Evolutionary conservation across 1,140 invertebrate genomes (phyloP).

Genomic region (Dolichoris vasculosae): DNA sequence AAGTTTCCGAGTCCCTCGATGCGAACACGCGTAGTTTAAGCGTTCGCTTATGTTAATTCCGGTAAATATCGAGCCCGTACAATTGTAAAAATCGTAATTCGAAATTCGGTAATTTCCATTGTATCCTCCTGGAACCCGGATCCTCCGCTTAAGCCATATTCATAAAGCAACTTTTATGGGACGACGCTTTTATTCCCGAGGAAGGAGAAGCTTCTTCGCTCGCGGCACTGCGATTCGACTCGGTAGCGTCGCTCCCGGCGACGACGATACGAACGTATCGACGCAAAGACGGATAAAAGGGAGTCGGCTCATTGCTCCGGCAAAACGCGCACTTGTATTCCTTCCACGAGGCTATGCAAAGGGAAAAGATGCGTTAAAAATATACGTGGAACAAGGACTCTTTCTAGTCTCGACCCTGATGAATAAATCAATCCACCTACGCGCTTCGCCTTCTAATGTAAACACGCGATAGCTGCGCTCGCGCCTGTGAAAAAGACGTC

Average conservation of each 20-base stretch:
- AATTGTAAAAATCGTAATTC: not conserved
- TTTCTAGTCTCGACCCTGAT: slow-evolving; percentile 1
- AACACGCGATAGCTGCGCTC: not conserved
- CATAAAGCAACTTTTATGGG: slow-evolving; percentile 11
- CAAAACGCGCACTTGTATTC: slow-evolving; percentile 37
- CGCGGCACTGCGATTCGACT: not conserved
- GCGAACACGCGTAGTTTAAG: not conserved
- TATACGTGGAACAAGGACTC: slow-evolving; percentile 4
- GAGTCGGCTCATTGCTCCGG: slow-evolving; percentile 27
- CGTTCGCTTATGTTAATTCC: not conserved
- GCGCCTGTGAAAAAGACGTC: not conserved
- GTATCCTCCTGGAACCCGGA: not conserved
- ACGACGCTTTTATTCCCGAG: slow-evolving; percentile 3
- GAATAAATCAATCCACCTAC: slow-evolving; percentile 53
- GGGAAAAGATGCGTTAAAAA: slow-evolving; percentile 47
- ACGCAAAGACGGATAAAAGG: slow-evolving; percentile 24
- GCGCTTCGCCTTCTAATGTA: slow-evolving; percentile 33
- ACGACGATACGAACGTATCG: not conserved
- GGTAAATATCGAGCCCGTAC: not conserved
- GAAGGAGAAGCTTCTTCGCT: not conserved
- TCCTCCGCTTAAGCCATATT: not conserved
- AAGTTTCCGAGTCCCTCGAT: not conserved
- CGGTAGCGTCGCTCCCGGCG: no score
- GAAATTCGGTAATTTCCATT: slow-evolving; percentile 19
- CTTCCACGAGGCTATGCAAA: slow-evolving; percentile 20